These are phyloP conservation scores for Apeltes quadracus DNA, from an alignment of 2,113 vertebrate genomes.

Conservation along the genomic window DNA sequence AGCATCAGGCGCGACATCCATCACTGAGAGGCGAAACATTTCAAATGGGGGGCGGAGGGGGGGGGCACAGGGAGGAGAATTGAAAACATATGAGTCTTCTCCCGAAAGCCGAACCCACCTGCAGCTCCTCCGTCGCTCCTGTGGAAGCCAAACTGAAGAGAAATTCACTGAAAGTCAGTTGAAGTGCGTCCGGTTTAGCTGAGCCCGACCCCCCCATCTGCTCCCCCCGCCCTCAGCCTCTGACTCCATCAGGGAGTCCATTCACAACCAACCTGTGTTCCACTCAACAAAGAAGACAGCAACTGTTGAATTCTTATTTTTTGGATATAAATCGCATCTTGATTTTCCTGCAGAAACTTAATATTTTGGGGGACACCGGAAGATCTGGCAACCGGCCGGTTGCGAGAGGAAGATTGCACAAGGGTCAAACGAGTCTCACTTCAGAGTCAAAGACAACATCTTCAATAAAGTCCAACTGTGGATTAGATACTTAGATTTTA, in stretches of 20 bases:
- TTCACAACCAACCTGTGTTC: constrained; percentile 52
- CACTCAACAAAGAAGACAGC: not conserved
- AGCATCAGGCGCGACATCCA: constrained; percentile 74
- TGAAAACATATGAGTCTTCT: constrained; percentile 64
- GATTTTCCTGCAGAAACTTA: not conserved
- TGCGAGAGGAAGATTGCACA: too few species aligned
- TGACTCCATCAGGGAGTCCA: constrained; percentile 48
- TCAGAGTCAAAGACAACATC: too few species aligned
- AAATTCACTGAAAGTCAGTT: constrained; percentile 72
- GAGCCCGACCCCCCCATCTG: constrained; percentile 29
- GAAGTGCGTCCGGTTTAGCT: constrained; percentile 66
- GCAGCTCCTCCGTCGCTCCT: constrained; percentile 41
- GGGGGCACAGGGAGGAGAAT: too few species aligned
- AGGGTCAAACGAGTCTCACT: too few species aligned
- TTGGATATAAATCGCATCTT: not conserved
- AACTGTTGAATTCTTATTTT: too few species aligned
- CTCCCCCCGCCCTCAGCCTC: not conserved
- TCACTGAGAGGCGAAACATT: constrained; percentile 65
- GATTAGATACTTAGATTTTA: not conserved
- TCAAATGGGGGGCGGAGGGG: not conserved
- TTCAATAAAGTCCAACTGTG: not conserved
- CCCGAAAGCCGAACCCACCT: constrained; percentile 74
- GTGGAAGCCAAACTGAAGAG: constrained; percentile 18
- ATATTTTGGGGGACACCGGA: too few species aligned
- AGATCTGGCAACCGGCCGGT: too few species aligned